Conservation (phyloP, 2,888 invertebrate genomes). For the Copidosoma aretas region DNA sequence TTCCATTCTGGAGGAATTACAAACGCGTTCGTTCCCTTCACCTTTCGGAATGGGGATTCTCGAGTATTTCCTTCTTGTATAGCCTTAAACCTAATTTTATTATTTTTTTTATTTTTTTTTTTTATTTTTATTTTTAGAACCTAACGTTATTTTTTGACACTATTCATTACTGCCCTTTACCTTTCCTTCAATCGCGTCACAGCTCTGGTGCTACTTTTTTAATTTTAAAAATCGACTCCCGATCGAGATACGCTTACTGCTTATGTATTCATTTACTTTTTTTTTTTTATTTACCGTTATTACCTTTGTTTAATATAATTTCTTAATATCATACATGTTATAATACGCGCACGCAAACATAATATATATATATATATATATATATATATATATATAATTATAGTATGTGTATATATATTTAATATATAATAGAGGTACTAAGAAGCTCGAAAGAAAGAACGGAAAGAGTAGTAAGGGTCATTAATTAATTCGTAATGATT, state of each 20-base stretch:
- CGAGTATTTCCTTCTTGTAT: too few relatives aligned
- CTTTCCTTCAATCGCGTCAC: constrained; percentile 42
- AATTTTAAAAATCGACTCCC: constrained; percentile 35
- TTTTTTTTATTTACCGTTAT: not conserved
- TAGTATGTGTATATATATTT: constrained; percentile 25
- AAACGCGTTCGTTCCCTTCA: too few relatives aligned
- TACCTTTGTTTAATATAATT: constrained; percentile 19
- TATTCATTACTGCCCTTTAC: constrained; percentile 38
- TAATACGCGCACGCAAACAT: constrained; percentile 39
- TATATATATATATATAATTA: constrained; percentile 32
- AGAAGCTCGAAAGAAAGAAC: constrained; percentile 44
- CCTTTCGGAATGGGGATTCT: too few relatives aligned
- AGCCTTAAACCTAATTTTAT: not conserved
- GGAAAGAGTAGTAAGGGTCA: constrained; percentile 40
- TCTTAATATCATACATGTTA: constrained; percentile 34
- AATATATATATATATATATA: constrained; percentile 34
- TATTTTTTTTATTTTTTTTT: constrained; percentile 14
- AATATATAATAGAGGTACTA: constrained; percentile 40
- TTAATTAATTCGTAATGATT: constrained; percentile 39
- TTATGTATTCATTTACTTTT: constrained; percentile 26
- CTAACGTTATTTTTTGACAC: constrained; percentile 32
- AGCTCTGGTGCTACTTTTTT: constrained; percentile 38
- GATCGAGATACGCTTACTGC: constrained; percentile 26
- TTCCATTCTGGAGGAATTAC: too few relatives aligned
- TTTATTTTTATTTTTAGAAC: constrained; percentile 14